Base-by-base conservation (phyloP, 2,113 vertebrate genomes). In the Vireo altiloquus region DNA sequence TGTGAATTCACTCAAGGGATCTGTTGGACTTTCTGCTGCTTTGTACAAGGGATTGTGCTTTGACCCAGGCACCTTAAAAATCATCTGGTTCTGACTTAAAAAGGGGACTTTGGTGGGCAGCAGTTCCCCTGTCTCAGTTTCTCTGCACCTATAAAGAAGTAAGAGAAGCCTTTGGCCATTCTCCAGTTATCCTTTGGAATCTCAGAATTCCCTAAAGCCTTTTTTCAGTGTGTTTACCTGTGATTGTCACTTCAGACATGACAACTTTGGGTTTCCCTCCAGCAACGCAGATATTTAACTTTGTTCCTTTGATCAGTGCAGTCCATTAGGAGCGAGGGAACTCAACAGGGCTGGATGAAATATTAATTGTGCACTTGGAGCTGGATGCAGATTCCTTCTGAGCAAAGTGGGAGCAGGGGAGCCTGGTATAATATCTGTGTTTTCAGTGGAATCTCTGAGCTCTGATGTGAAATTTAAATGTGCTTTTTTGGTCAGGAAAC, bases 321-420 rank as follows among this genome's bases (percentile, higher is more conserved):
- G 72, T 87, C 96, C 97, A 94, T 98, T 95, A 97, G 95, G 96
- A 97, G 97, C 79, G 68, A 94, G 96, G 70, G 72, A 82, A 65
- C 82, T 92, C 87, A 79, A 39, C 84, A 75, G 96, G 71, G 83
- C 80, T 61, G 89, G 94, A 92, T 98, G 92, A 97, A 98, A 98
- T 97, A 97, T 93, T 97, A 96, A 98, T 97, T 96, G 78, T 59
- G 61, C 44, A 39, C 92, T 87, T 94, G 96, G 91, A 96, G 95
- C 87, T 90, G 88, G 90, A 88, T 94, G 94, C 95, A 96, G 95
- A 96, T 96, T 94, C 75, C 84, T 90, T 89, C 60, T 44, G 80
- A 84, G 4, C 6, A 3, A 54, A 52, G 42, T 30, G 52, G 78
- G 74, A 96, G 74, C 64, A 3, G 61, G 78, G 78, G 56, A 89